Conservation (phyloP, 2,888 invertebrate species). For the Rugalucina vietnamica region DNA sequence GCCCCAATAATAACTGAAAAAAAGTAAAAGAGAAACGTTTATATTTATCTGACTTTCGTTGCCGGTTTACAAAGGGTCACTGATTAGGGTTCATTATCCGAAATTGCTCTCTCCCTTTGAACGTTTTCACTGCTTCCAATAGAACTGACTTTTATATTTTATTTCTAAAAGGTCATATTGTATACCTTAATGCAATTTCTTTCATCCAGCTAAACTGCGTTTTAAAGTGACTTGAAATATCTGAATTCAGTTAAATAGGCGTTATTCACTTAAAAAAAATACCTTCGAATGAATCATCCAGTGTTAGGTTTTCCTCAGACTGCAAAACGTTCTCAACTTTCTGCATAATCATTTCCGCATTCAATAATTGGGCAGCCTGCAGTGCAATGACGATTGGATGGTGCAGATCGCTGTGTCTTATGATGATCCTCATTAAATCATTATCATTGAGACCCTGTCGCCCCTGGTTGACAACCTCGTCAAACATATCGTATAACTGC, state of each 20-base stretch:
- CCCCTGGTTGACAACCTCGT: not conserved
- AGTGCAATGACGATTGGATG: slow-evolving; percentile 14
- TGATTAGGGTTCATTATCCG: too few species aligned
- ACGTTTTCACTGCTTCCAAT: too few species aligned
- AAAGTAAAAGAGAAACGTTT: not conserved
- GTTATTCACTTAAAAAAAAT: too few species aligned
- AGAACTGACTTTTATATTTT: too few species aligned
- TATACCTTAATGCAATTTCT: too few species aligned
- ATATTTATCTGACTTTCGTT: not conserved
- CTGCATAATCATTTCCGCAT: slow-evolving; percentile 1
- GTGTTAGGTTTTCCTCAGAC: slow-evolving; percentile 12
- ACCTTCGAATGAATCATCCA: slow-evolving; percentile 22
- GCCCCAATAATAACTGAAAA: slow-evolving; percentile 27
- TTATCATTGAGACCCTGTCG: not conserved
- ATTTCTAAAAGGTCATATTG: too few species aligned
- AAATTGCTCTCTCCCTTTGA: too few species aligned
- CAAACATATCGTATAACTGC: not conserved
- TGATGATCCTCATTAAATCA: slow-evolving; percentile 16
- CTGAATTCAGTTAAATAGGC: too few species aligned
- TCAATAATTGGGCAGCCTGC: not conserved
- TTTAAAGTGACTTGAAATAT: too few species aligned
- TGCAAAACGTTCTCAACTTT: slow-evolving; percentile 26
- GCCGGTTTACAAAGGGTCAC: not conserved
- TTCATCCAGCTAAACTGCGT: too few species aligned
- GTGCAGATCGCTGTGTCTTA: slow-evolving; percentile 7